A percentile compares a stretch with the other conserved stretches of the same genome.
Conservation (phyloP, 2,113 vertebrate genomes). For the Ophthalmolycus amberensis region DNA sequence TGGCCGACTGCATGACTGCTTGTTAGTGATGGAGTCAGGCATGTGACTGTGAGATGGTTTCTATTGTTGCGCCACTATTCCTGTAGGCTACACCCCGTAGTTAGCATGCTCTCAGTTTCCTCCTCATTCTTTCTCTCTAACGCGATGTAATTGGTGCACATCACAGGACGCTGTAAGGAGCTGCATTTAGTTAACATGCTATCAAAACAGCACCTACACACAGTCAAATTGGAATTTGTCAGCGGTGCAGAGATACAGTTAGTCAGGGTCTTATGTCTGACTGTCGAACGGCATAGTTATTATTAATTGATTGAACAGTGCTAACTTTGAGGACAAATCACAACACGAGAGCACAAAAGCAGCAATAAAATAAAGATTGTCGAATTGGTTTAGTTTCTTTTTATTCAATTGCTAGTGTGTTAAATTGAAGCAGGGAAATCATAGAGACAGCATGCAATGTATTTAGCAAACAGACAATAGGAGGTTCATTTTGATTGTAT, state of each 20-base stretch:
- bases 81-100: neutral
- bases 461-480: neutral
- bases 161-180: neutral
- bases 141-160: neutral
- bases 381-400: neutral
- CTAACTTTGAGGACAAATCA: neutral
- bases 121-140: neutral
- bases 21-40: neutral
- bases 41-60: neutral
- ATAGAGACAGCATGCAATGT: neutral
- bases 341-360: too few relatives aligned
- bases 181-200: neutral
- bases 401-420: too few relatives aligned
- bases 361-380: neutral
- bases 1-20: neutral
- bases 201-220: neutral
- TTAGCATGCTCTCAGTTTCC: neutral
- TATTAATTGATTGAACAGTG: neutral
- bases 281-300: neutral
- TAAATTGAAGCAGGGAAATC: neutral
- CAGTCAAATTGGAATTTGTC: neutral
- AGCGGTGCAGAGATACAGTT: neutral
- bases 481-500: neutral
- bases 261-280: neutral
- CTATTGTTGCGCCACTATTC: neutral